Evolutionary conservation across 2,888 invertebrate genomes (phyloP), one percentile per base, ranked within the genome.

Genomic region (Watsonalla binaria): DNA sequence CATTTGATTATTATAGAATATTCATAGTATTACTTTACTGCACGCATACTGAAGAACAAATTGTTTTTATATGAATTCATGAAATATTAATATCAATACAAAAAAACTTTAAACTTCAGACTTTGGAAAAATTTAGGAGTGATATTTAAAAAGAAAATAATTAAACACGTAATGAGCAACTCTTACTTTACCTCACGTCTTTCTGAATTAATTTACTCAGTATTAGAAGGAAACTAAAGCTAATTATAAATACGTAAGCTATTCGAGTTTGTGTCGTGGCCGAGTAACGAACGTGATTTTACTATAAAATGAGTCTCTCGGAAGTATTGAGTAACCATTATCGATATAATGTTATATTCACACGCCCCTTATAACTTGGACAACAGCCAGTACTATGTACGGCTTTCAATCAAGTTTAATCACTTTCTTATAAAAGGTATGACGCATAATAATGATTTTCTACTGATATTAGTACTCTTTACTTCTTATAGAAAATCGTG

Each of bases 181-280:
- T 66, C 59, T 75, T 72, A 76, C 73, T n/a, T n/a, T 77, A 78
- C 71, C 64, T 66, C 71, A 54, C 68, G 60, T 70, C 61, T 65
- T 65, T 71, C 65, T 61, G 60, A 68, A 62, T 65, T 61, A 55
- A 56, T 59, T 64, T 62, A 74, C 61, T 60, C 69, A 68, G 64
- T 11, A 42, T 42, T 42, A 51, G 66, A 70, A 69, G 58, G 62
- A 64, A 69, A 67, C 65, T 71, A 70, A 56, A 70, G 60, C 67
- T 79, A 77, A 62, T 56, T 63, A 74, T 76, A 81, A 76, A 78
- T 79, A 77, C 57, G 62, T 70, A 68, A 76, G 71, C 66, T 84
- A 86, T 86, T 86, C 85, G 81, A 86, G 84, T 81, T 79, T 75
- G 70, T 75, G 72, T 79, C 72, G 65, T 67, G 65, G 72, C 66